Conservation (phyloP, 2,797 vertebrate species). For the Enteromius trimaculatus region DNA sequence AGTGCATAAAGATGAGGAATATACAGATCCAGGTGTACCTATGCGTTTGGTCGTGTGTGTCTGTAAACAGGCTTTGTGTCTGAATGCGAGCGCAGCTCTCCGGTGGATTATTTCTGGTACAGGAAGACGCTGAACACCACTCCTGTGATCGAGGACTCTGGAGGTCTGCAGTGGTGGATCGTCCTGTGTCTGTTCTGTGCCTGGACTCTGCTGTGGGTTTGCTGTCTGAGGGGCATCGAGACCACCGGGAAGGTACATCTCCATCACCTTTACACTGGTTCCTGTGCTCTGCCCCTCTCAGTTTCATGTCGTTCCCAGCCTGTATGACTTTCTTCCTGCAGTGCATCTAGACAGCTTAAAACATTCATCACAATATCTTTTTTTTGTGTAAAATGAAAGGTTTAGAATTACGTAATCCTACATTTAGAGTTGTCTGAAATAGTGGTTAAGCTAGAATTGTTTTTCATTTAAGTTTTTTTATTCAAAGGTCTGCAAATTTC, state of each 20-base stretch:
- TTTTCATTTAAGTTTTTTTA: neutral
- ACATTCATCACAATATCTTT: neutral
- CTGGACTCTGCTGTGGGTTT: conserved; percentile 83
- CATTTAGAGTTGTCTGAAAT: neutral
- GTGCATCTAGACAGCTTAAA: no score
- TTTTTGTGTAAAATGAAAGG: neutral
- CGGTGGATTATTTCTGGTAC: conserved; percentile 91
- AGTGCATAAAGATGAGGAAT: neutral
- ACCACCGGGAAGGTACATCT: conserved; percentile 88
- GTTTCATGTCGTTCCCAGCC: neutral
- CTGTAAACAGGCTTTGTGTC: conserved; percentile 70
- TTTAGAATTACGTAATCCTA: neutral
- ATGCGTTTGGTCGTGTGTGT: neutral
- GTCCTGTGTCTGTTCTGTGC: conserved; percentile 80
- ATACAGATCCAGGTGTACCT: neutral
- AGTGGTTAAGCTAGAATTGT: neutral
- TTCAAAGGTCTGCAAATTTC: neutral
- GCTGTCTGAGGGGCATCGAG: conserved; percentile 86
- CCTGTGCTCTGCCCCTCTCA: neutral
- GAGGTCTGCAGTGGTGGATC: conserved; percentile 85
- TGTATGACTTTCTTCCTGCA: neutral
- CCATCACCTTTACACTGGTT: neutral
- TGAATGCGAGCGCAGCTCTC: conserved; percentile 82
- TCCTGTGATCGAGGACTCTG: conserved; percentile 71
- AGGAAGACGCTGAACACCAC: conserved; percentile 85